Base-by-base conservation (phyloP, 2,888 invertebrate genomes). In the Latrodectus hesperus region DNA sequence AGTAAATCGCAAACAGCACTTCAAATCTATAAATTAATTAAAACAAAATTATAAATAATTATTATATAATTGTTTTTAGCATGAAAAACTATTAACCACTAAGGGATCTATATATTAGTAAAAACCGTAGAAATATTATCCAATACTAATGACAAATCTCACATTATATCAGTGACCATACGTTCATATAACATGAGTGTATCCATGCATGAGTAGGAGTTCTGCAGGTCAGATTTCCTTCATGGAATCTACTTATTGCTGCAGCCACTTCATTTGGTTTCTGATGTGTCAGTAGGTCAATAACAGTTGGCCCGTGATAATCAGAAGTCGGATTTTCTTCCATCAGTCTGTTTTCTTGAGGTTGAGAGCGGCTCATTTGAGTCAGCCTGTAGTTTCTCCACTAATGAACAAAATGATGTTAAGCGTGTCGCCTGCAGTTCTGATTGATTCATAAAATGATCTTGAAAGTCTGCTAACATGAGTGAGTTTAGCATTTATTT, bases 271-370 rank as follows among this genome's bases (percentile, higher is more conserved):
- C 26, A 14, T 65, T 52, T 74, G 5, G 55, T 22, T 73, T 26
- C 22, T 38, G 53, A n/a, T 55, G 73, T 87, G 86, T 87, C 81
- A 87, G 86, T 87, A 72, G 86, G 86, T 87, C 86, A 87, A 64
- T 38, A 38, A 38, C 38, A 52, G 16, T 17, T 14, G 53, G 22
- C 55, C 55, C 53, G 52, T 55, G 17, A 17, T 55, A 17, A n/a
- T 73, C 26, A 53, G 55, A 9, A 14, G 17, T 17, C 26, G 73
- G 22, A 10, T 17, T 53, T 38, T 38, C 11, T 17, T 9, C n/a
- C 9, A 22, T 14, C 52, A 73, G 51, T 22, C 14, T 73, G 52
- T 60, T 60, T 16, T 16, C 14, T 53, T 10, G 53, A n/a, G 22
- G 16, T n/a, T 51, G 72, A n/a, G 14, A 49, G 65, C 51, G 14